Conservation (phyloP, 2,888 invertebrate species). For the Ceriagrion tenellum region DNA sequence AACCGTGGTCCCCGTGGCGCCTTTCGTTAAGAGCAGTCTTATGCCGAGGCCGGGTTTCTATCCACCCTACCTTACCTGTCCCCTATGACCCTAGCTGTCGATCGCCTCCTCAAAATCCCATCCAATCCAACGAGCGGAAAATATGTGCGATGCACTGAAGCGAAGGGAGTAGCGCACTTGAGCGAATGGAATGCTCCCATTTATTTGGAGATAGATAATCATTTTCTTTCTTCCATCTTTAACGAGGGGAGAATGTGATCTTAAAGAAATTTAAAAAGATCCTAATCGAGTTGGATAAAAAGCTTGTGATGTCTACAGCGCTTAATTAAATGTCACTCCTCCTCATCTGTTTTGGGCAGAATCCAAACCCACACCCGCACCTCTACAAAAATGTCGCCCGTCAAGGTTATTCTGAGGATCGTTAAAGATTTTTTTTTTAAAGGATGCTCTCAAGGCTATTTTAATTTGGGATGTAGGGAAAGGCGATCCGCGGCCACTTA, state of each 20-base stretch:
- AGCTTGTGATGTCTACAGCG: background rate
- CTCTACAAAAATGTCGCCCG: background rate
- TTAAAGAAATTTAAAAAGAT: background rate
- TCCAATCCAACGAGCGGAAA: too few species aligned
- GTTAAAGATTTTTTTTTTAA: background rate
- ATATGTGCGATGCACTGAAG: too few species aligned
- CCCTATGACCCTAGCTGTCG: too few species aligned
- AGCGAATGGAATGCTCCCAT: too few species aligned
- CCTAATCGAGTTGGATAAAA: background rate
- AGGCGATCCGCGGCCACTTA: background rate
- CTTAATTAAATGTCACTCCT: background rate
- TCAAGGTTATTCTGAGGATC: slow-evolving; percentile 18
- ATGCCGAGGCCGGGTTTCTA: too few species aligned
- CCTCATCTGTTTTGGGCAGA: background rate
- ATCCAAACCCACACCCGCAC: background rate
- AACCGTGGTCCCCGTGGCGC: too few species aligned
- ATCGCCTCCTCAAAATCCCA: too few species aligned
- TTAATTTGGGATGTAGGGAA: background rate
- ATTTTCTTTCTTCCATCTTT: background rate
- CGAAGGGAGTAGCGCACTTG: too few species aligned
- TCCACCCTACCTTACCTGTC: too few species aligned
- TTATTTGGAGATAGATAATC: too few species aligned
- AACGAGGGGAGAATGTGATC: background rate
- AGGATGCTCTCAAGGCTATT: background rate
- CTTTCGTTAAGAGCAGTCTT: too few species aligned